These are phyloP conservation scores for Axinella damicornis DNA, from an alignment of 37 sponge, comb jelly and placozoan genomes.

Conservation along the genomic window DNA sequence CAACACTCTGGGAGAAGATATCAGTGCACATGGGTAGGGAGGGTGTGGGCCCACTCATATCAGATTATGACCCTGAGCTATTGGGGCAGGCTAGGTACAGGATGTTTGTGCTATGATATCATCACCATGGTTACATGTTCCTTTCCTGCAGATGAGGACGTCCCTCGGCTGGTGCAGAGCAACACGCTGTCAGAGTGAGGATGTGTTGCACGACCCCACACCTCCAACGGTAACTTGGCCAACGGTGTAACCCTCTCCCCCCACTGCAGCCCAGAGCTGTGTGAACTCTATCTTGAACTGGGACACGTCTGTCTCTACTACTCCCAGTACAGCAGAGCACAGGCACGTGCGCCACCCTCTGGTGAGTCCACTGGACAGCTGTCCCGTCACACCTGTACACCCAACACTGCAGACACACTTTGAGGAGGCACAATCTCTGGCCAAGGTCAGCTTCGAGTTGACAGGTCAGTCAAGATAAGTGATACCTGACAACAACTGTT, in stretches of 20 bases:
- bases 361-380: too few species aligned
- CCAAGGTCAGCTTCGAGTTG: constrained; percentile 21
- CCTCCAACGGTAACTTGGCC: too few species aligned
- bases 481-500: too few species aligned
- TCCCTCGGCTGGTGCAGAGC: not conserved
- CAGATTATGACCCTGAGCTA: too few species aligned
- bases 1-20: constrained; percentile 60
- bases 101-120: too few species aligned
- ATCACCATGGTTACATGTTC: not conserved
- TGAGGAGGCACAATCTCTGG: constrained; percentile 31
- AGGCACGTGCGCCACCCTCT: constrained; percentile 35
- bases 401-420: constrained; percentile 72
- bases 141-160: not conserved
- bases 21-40: constrained; percentile 36
- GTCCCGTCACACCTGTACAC: too few species aligned
- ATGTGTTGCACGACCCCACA: not conserved
- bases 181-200: not conserved
- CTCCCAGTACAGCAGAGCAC: constrained; percentile 47
- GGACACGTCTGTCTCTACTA: constrained; percentile 65
- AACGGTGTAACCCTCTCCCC: too few species aligned
- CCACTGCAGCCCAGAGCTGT: constrained; percentile 5
- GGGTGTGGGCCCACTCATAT: too few species aligned
- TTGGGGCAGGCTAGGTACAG: too few species aligned
- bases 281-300: constrained; percentile 73
- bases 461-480: constrained; percentile 47